A percentile compares a stretch with the other conserved stretches of the same genome.
These are phyloP conservation scores for Cephalopterus ornatus DNA, from an alignment of 2,113 vertebrate species.

Conservation along the genomic window DNA sequence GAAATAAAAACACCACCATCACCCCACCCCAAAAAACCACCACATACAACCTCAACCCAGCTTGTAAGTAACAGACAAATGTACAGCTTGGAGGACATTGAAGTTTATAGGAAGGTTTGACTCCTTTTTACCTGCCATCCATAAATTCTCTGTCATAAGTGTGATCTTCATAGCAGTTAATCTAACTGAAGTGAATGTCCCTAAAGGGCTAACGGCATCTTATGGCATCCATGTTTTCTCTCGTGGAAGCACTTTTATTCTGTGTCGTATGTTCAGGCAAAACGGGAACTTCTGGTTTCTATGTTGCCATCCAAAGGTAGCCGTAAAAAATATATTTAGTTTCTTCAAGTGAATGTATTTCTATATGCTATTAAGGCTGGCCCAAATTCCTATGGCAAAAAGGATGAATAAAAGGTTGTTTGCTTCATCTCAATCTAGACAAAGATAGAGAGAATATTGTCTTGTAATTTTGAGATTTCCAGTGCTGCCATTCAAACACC, in stretches of 20 bases:
- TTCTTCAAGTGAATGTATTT: neutral
- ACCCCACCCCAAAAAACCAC: neutral
- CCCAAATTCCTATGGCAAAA: neutral
- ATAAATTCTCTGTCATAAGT: neutral
- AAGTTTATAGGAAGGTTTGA: neutral
- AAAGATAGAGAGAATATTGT: neutral
- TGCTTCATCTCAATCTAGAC: neutral
- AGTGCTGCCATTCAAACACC: neutral
- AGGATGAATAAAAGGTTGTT: neutral
- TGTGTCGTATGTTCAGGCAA: neutral
- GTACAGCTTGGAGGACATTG: neutral
- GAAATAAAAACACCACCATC: neutral
- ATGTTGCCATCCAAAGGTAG: fast-evolving
- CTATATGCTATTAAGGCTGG: neutral
- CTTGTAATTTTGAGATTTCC: neutral
- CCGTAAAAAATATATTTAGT: neutral
- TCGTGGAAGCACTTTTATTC: neutral
- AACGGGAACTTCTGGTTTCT: neutral
- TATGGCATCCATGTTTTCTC: neutral
- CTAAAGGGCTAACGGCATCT: neutral
- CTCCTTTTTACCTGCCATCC: neutral
- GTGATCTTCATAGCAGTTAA: neutral
- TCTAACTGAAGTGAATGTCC: neutral
- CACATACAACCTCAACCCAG: neutral
- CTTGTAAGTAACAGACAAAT: neutral